Evolutionary conservation across 2,113 vertebrate species (phyloP), one percentile per base, ranked within the genome.

Genomic region (Scartelaos histophorus): DNA sequence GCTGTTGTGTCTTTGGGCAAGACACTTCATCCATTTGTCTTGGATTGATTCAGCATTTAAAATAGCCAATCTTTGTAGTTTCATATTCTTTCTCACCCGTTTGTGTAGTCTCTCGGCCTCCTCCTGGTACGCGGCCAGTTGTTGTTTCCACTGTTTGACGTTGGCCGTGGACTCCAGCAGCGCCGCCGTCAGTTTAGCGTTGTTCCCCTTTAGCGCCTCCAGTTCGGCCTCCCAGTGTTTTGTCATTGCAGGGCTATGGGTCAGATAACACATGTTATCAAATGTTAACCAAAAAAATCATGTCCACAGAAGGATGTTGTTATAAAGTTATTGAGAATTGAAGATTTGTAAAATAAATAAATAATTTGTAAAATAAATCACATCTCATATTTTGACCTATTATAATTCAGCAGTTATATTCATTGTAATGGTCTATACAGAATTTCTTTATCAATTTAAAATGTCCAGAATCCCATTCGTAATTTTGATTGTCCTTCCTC

Each of bases 131-230:
- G 97, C 97, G 34, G 97, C 95, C 81, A 99, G 95, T 71, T 99
- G 97, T 76, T 99, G 97, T 79, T 98, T 99, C 97, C 97, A 99
- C 94, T 99, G 97, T 92, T 99, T 99, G 76, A 99, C 97, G 0
- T 98, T 99, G 94, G 96, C 97, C 81, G 97, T 99, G 88, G 97
- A 98, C 89, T 99, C 97, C 91, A 99, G 91, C 81, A 99, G 94
- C 66, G 97, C 97, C 56, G 97, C 95, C 15, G 97, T 99, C 81
- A 99, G 95, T 77, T 99, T 99, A 87, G 97, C 97, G 1, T 99
- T 99, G 90, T 98, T 98, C 85, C 96, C 96, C 92, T 99, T 99
- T 67, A 98, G 96, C 0, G 97, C 95, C 70, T 96, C 96, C 86
- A 99, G 92, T 89, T 99, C 97, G 81, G 97, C 97, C 85, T 99